Evolutionary conservation across 2,888 invertebrate species (phyloP).

Genomic region (Brassicogethes aeneus): DNA sequence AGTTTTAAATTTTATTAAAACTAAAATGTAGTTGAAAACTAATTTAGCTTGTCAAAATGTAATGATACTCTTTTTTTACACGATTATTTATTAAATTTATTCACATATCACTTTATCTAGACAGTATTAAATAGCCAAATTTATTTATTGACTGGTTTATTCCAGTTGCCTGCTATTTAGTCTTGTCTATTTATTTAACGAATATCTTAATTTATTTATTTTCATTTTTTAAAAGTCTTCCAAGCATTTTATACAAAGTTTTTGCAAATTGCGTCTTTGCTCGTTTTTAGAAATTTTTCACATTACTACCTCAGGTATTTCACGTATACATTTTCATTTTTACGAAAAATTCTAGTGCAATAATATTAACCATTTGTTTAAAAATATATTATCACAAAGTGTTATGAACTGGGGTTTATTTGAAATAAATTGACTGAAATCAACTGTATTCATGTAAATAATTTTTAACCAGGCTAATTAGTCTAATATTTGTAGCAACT

Average conservation of each 20-base stretch:
- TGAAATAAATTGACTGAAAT: neutral
- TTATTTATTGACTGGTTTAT: neutral
- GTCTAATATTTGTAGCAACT: neutral
- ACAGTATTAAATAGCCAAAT: neutral
- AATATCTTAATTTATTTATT: conserved; percentile 14
- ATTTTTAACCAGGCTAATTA: too few species aligned
- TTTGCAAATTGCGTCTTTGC: neutral
- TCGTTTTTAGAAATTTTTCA: neutral
- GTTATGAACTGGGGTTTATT: neutral
- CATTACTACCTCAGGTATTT: conserved; percentile 31
- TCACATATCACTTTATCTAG: neutral
- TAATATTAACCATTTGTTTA: conserved; percentile 17
- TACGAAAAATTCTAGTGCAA: conserved; percentile 28
- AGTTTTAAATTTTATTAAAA: conserved; percentile 17
- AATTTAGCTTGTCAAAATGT: conserved; percentile 1
- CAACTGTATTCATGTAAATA: neutral
- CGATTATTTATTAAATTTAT: neutral
- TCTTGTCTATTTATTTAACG: neutral
- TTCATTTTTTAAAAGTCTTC: conserved; percentile 25
- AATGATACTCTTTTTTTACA: conserved; percentile 1
- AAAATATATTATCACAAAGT: neutral
- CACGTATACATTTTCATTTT: conserved; percentile 27
- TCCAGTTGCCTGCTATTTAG: neutral
- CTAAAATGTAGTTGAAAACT: conserved; percentile 3
- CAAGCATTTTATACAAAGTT: conserved; percentile 19